Conservation (phyloP, 2,888 invertebrate genomes). For the Thalpophila matura region DNA sequence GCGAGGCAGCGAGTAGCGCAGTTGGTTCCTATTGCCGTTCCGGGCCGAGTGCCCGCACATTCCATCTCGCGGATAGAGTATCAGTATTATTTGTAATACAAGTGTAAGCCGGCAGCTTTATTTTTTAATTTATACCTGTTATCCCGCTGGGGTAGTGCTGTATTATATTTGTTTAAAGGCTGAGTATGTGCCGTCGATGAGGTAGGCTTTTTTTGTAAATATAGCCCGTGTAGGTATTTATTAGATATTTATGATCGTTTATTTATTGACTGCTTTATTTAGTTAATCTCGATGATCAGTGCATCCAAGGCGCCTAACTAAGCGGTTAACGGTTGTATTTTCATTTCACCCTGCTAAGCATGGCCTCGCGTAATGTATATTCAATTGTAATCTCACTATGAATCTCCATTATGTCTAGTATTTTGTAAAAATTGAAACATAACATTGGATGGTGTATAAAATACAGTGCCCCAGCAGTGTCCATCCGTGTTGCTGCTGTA, state of each 20-base stretch:
- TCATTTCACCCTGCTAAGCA: conserved; percentile 88
- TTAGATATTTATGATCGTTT: conserved; percentile 91
- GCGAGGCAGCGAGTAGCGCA: conserved; percentile 81
- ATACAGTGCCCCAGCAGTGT: conserved; percentile 71
- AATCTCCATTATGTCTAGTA: conserved; percentile 84
- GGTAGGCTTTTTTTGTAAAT: conserved; percentile 89
- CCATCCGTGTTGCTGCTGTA: conserved; percentile 51
- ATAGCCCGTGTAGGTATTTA: conserved; percentile 91
- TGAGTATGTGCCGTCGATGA: conserved; percentile 84
- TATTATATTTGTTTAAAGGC: conserved; percentile 90
- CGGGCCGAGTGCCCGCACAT: conserved; percentile 82
- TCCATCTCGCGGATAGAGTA: conserved; percentile 87
- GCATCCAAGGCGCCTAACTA: conserved; percentile 83
- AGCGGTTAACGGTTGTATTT: conserved; percentile 86
- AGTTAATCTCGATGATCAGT: conserved; percentile 83
- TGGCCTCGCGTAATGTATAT: conserved; percentile 86
- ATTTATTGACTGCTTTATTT: conserved; percentile 91
- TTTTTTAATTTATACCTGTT: conserved; percentile 90
- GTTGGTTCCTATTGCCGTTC: conserved; percentile 81
- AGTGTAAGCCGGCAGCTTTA: conserved; percentile 90
- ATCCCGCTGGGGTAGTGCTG: conserved; percentile 89
- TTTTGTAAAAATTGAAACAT: conserved; percentile 83
- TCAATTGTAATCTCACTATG: conserved; percentile 88
- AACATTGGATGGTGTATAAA: conserved; percentile 88
- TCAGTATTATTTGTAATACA: conserved; percentile 90